A percentile compares a stretch with the other conserved stretches of the same genome.
Conservation (phyloP, 2,113 vertebrate genomes). For the Notechis scutatus region DNA sequence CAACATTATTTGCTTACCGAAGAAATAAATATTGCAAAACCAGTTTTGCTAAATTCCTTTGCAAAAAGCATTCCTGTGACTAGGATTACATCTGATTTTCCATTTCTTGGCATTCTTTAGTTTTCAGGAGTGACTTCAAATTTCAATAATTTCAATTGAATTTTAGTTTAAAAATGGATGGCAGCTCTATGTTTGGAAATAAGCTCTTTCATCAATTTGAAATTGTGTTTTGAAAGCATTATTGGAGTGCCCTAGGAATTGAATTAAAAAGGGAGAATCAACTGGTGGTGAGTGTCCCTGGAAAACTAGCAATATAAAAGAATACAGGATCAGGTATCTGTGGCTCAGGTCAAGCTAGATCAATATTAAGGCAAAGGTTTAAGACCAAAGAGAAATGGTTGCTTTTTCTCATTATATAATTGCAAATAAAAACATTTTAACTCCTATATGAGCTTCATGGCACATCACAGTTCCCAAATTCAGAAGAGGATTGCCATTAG, state of each 20-base stretch:
- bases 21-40: background rate
- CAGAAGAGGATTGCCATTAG: background rate
- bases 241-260: background rate
- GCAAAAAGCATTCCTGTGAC: background rate
- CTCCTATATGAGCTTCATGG: background rate
- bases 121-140: background rate
- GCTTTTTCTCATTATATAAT: background rate
- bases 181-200: too few species aligned
- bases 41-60: background rate
- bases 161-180: background rate
- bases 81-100: background rate
- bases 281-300: background rate
- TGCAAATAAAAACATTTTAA: background rate
- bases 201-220: background rate
- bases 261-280: background rate
- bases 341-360: too few species aligned
- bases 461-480: background rate
- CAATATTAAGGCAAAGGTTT: background rate
- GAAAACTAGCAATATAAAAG: background rate
- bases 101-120: background rate
- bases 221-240: background rate
- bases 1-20: background rate
- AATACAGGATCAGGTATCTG: background rate
- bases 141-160: background rate
- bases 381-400: background rate